phyloP scores from a whole-genome alignment of 2,113 vertebrate genomes.

The Engraulis encrasicolus region DNA sequence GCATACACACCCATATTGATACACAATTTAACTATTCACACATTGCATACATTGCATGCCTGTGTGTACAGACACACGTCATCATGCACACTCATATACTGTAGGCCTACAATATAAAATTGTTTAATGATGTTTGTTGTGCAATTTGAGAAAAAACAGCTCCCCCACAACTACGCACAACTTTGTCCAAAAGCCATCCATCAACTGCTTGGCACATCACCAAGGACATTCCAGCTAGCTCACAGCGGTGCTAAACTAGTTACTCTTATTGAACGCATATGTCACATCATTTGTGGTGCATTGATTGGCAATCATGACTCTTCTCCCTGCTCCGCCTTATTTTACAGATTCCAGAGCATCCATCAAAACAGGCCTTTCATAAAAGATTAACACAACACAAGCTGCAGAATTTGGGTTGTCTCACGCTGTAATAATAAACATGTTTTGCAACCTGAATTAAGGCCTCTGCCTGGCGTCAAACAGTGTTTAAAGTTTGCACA shows the following conservation, averaged over 20 bases:
- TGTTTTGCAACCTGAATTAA: background rate
- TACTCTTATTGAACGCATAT: background rate
- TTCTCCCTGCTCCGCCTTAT: background rate
- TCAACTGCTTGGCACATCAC: background rate
- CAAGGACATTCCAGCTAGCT: slow-evolving; percentile 6
- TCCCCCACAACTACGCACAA: background rate
- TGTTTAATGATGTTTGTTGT: background rate
- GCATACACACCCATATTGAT: background rate
- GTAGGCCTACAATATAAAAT: too few species aligned
- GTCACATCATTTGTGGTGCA: background rate
- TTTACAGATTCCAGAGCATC: background rate
- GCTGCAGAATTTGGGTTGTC: background rate
- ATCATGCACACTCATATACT: background rate
- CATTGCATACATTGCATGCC: background rate
- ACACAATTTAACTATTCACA: background rate
- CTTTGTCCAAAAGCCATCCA: background rate
- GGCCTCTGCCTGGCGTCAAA: background rate
- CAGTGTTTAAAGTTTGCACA: background rate
- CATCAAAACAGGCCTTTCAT: background rate
- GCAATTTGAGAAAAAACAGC: background rate
- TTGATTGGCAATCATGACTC: background rate
- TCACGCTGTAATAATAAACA: background rate
- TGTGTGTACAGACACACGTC: background rate
- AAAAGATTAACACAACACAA: background rate
- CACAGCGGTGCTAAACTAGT: background rate